A percentile compares a stretch with the other conserved stretches of the same genome.
Conservation (phyloP, 2,797 vertebrate genomes). For the Propithecus perrieri region DNA sequence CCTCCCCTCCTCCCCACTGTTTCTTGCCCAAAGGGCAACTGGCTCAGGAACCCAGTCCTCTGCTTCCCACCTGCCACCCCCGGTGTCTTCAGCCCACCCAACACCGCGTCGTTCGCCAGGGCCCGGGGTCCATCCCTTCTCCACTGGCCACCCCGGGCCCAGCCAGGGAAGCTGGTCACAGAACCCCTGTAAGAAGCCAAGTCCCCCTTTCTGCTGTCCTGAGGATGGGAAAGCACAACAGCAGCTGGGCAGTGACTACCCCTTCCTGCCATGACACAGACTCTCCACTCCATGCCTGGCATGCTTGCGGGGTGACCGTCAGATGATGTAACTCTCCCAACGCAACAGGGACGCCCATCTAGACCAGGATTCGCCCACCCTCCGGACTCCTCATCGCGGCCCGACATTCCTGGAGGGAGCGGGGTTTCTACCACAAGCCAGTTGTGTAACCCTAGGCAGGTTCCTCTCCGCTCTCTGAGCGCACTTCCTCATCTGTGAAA, state of each 20-base stretch:
- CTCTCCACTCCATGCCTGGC: not conserved
- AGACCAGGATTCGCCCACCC: not conserved
- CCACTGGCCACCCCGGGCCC: not conserved
- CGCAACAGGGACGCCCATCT: not conserved
- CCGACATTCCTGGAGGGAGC: not conserved
- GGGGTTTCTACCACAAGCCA: not conserved
- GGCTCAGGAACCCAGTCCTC: not conserved
- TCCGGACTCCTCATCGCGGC: not conserved
- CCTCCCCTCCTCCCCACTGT: not conserved
- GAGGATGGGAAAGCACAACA: not conserved
- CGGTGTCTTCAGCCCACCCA: not conserved
- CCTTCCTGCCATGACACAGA: not conserved
- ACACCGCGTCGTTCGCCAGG: not conserved
- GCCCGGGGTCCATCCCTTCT: not conserved
- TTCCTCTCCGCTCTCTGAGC: not conserved
- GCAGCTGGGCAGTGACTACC: not conserved
- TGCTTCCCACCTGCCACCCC: not conserved
- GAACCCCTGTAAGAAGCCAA: not conserved
- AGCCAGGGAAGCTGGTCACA: not conserved
- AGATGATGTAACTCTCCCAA: not conserved
- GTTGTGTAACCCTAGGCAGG: not conserved
- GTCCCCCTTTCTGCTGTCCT: not conserved
- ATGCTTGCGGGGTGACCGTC: conserved; percentile 18
- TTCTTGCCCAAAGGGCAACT: not conserved
- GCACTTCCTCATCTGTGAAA: not conserved